Percentiles rank a stretch among this genome's conserved stretches.
Conservation (phyloP, 2,888 invertebrate genomes). For the Pachycephus smyrnensis region DNA sequence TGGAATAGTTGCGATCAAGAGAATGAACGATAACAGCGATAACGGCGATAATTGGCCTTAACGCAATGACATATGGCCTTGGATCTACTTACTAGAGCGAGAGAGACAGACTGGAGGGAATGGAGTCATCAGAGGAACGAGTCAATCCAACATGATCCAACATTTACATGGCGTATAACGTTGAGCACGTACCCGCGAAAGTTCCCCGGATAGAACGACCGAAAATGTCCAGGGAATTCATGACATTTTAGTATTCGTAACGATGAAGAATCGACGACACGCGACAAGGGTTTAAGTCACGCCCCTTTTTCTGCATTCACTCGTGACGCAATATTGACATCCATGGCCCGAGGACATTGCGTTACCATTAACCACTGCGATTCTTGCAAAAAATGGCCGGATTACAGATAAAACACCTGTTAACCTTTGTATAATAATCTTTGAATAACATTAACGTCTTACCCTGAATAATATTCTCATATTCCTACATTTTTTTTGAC, state of each 20-base stretch:
- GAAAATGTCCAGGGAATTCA: not conserved
- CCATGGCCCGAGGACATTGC: not conserved
- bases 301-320: not conserved
- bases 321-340: not conserved
- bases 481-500: not conserved
- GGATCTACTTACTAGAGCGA: not conserved
- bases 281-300: not conserved
- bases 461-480: not conserved
- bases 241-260: not conserved
- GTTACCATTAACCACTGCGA: not conserved
- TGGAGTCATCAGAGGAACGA: not conserved
- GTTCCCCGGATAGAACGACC: not conserved
- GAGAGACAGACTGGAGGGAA: not conserved
- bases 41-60: not conserved
- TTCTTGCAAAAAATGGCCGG: not conserved
- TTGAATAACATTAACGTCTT: not conserved
- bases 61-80: not conserved
- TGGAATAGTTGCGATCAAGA: too few relatives aligned
- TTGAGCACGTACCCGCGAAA: not conserved
- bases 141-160: not conserved
- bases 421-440: not conserved
- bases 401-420: not conserved
- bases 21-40: not conserved
- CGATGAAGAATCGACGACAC: not conserved
- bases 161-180: not conserved